Base-by-base conservation (phyloP, 2,888 invertebrate species). In the Neoascia interrupta region DNA sequence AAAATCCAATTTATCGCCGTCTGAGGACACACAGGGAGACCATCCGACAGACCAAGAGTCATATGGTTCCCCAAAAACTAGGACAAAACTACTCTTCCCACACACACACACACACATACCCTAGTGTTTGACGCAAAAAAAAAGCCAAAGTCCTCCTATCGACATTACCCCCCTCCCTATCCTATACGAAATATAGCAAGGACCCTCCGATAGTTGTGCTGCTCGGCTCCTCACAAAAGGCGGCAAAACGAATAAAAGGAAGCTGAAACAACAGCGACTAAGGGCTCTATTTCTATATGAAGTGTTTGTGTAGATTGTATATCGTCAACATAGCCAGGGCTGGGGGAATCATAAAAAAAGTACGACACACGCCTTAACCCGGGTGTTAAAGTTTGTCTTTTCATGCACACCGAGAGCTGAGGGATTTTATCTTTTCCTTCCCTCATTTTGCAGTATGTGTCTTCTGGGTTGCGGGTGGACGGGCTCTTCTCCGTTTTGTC, bases 1-100 rank as follows among this genome's bases (percentile, higher is more conserved):
- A 72, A 76, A 76, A 76, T 72, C 60, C 76, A 72, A 76, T 76
- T 76, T 76, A 72, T 76, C 47, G 72, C 31, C 36, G 47, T 60
- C 72, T 76, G 45, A 72, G 76, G 76, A 72, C 64, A 72, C 58
- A 41, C 53, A 47, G 64, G 26, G 21, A 47, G 19, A 49, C 53
- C 60, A 54, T 72, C 54, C 54, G 60, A 72, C 41, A 66, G 47
- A 66, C 76, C 64, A 72, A 54, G 66, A 76, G 76, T 72, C 72
- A 64, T 54, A 70, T 53, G 53, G 53, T 21, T 60, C 36, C 34
- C 54, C n/a, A 61, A 49, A 61, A 13, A n/a, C n/a, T n/a, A 18
- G 41, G 28, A 51, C 28, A 23, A 58, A 49, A 64, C 58, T 45
- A 58, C 5, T 49, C 39, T 23, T 64, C 39, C 11, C 31, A 31